phyloP scores from a whole-genome alignment of 1,140 invertebrate species.

The Trigoniulus corallinus region DNA sequence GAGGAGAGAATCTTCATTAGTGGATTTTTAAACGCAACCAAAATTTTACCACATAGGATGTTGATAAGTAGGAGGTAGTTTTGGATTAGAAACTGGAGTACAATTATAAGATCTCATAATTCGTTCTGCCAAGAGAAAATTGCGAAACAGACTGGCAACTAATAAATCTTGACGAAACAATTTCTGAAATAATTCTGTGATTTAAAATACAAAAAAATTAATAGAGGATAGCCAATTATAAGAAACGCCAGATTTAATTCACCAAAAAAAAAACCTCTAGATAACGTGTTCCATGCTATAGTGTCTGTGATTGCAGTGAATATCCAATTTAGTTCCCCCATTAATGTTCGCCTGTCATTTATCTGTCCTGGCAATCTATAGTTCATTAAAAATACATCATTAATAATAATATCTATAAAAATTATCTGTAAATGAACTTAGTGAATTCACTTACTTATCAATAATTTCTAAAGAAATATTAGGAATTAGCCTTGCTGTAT shows the following conservation, averaged over 20 bases:
- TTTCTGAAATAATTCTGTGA: conserved; percentile 78
- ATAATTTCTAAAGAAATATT: conserved; percentile 64
- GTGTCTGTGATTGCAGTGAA: conserved; percentile 99
- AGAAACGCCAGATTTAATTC: not conserved
- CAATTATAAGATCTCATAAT: conserved; percentile 94
- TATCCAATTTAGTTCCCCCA: conserved; percentile 99
- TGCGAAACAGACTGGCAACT: conserved; percentile 94
- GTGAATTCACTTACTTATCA: conserved; percentile 52
- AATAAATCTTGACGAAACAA: conserved; percentile 93
- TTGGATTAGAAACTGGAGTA: conserved; percentile 77
- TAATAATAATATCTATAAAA: not conserved
- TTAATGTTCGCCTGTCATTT: conserved; percentile 87
- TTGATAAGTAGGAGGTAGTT: conserved; percentile 73
- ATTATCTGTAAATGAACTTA: not conserved
- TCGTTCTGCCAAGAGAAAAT: conserved; percentile 90
- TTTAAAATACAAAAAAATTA: conserved; percentile 12
- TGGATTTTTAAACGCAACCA: conserved; percentile 6
- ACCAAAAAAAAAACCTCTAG: conserved; percentile 38
- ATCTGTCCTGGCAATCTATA: conserved; percentile 82
- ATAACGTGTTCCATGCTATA: conserved; percentile 97
- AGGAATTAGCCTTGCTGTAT: conserved; percentile 60
- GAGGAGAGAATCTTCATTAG: conserved; percentile 35
- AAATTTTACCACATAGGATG: conserved; percentile 39
- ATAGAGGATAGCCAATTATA: conserved; percentile 9
- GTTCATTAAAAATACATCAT: conserved; percentile 14